Base-by-base conservation (phyloP, 2,113 vertebrate genomes). In the Benitochromis conjunctus region DNA sequence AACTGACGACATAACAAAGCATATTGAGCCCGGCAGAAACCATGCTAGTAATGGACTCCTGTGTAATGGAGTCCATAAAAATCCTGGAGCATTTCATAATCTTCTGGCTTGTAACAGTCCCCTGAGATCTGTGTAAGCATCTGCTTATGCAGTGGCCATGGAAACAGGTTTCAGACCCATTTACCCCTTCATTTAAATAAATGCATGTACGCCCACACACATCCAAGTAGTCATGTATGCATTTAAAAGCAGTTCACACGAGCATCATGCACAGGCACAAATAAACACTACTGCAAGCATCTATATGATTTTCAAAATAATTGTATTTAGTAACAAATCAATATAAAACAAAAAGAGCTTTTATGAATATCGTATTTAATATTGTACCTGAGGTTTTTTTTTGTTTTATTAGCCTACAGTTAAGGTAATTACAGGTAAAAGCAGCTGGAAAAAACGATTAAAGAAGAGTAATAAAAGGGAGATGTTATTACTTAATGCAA, bases 61-160 rank as follows among this genome's bases (percentile, higher is more conserved):
- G 3, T 43, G 9, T 83, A 74, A 85, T 74, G 31, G 31, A 81
- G 58, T 85, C 82, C 38, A 78, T 86, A 71, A 79, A 76, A 82
- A 81, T 78, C 62, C 86, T 43, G 31, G 60, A 76, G 10, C 26
- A 19, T 84, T 84, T 85, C 60, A 55, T 83, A 79, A 66, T 83
- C 58, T 62, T 81, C 21, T 71, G 26, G 58, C 41, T 76, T 56
- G 19, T n/a, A 46, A 80, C 79, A 24, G 34, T 86, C 86, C 84
- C 78, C 48, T 53, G 84, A 88, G 84, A 86, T 85, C 64, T 53
- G 43, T 78, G 82, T 69, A 71, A 79, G 74, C 87, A 85, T 92
- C 89, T 90, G 90, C 76, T 87, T 77, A 86, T 87, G 78, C 87
- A 71, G 92, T 94, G 90, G 53, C 82, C 93, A 93, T 93, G 90